Base-by-base conservation (phyloP, 2,797 vertebrate genomes). In the Pristis pectinata region DNA sequence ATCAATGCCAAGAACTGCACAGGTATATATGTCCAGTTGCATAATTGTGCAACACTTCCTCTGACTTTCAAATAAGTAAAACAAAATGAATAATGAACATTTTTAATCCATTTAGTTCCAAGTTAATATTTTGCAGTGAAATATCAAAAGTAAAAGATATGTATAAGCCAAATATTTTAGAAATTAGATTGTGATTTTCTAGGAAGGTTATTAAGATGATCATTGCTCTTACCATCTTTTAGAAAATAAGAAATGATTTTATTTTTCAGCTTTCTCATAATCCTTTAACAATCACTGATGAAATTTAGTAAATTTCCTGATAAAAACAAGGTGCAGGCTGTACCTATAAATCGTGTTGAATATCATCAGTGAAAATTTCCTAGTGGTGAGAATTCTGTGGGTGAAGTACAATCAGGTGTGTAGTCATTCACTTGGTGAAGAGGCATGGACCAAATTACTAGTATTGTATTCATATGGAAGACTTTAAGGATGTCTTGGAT, bases 1-100 rank as follows among this genome's bases (percentile, higher is more conserved):
- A 97, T 97, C 96, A 95, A 95, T 0, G 97, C 98, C 95, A 99
- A 98, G 96, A 97, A 98, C 96, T 99, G 99, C 96, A 97, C 96
- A 98, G 98, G 99, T 99, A 97, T 2, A 44, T 53, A 19, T 77
- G 67, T 0, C 49, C 0, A 76, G 49, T 61, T 49, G 56, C 64
- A 93, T 72, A 76, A 2, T 17, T 94, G 70, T 34, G 72, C 70
- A 56, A 2, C 53, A 19, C 30, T 34, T 27, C 5, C 34, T 34
- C 10, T 76, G 49, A 94, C 13, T 27, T 91, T 5, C 30, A 19
- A 56, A 87, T 87, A 53, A 59, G 30, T 91, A 8, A 27, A 67
- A 41, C 80, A 61, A 37, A 89, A 27, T 61, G 30, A 34, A 19
- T n/a, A 64, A 7, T 89, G 89, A 37, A 89, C 7, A 59, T 61